Base-by-base conservation (phyloP, 2,113 vertebrate genomes). In the Vulpes ferrilata region DNA sequence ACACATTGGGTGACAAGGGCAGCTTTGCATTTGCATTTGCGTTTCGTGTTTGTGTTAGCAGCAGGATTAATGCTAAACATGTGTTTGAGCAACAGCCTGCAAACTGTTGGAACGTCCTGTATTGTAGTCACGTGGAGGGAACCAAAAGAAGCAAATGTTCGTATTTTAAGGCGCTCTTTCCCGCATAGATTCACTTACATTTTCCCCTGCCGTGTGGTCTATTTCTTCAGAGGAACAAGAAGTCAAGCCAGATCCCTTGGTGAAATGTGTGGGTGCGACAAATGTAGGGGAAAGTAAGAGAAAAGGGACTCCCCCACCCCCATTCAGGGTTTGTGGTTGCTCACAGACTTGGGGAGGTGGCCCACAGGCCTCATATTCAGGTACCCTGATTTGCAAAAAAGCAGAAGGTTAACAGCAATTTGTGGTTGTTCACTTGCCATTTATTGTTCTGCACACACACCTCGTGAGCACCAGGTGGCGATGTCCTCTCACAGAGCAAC, bases 371-470 rank as follows among this genome's bases (percentile, higher is more conserved):
- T 51, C 83, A 38, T 4, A 32, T 30, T 43, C 22, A 71, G 92
- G 88, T 79, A 20, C 30, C 20, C 60, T 7, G 12, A 74, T 22
- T n/a, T 4, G 65, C 93, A 76, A 65, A 95, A 92, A 92, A 83
- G 57, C 89, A 93, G 81, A 69, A 93, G 93, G 79, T 67, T 11
- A 38, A 53, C 60, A 67, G 43, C 65, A 8, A 5, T 15, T 7
- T 25, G 83, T 59, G 93, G 93, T 83, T 35, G 93, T 86, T 95
- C 84, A 65, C 86, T 97, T 92, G 97, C 90, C 89, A 60, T 98
- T 98, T 98, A 98, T 98, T 98, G 95, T 98, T 98, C 93, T 83
- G 96, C 96, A 98, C 93, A 74, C 84, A 97, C 96, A 97, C 71
- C 78, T 95, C 93, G 62, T 90, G 92, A 92, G 96, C 98, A 98